Evolutionary conservation across 2,888 invertebrate genomes (phyloP), one percentile per base, ranked within the genome.

Genomic region (Brenthis hecate): DNA sequence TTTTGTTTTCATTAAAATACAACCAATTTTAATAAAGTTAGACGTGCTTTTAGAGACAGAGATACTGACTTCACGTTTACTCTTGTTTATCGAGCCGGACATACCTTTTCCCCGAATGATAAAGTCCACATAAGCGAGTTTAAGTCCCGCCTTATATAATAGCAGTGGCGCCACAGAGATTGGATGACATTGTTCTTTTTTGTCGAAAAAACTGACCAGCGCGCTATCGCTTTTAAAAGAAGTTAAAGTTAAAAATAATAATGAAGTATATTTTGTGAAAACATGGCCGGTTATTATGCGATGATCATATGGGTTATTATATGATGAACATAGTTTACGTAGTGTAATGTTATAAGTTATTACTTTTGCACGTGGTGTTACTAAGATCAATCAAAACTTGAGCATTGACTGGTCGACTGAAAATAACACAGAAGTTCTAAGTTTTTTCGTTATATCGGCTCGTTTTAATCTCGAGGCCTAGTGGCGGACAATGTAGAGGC

Each of bases 151-250:
- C 76, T 79, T 72, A 68, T 68, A 55, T 86, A 87, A 89, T 82
- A 84, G 83, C 76, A 66, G 68, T 81, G 90, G 90, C 89, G 90
- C 88, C 90, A 77, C 56, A 56, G 77, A 70, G 85, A 79, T 76
- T 75, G 75, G 73, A 79, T 78, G 73, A 78, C 77, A 85, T 85
- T 86, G 86, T 88, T 82, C 82, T 81, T 74, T 72, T 70, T 75
- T 70, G 72, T 65, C 56, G 55, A 57, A 71, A 63, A 67, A 63
- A 68, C 54, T 63, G 62, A 63, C 61, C 60, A 43, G 53, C n/a
- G 23, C 47, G 43, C 53, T 56, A 57, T 54, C 19, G 58, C 47
- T 65, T 64, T 65, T 54, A 56, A 68, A 56, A 48, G 48, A 56
- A 23, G 48, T 48, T 60, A 28, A 47, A 13, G 32, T 36, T 68